A percentile compares a stretch with the other conserved stretches of the same genome.
Evolutionary conservation across 2,888 invertebrate species (phyloP).

Genomic region (Ophraella communa): DNA sequence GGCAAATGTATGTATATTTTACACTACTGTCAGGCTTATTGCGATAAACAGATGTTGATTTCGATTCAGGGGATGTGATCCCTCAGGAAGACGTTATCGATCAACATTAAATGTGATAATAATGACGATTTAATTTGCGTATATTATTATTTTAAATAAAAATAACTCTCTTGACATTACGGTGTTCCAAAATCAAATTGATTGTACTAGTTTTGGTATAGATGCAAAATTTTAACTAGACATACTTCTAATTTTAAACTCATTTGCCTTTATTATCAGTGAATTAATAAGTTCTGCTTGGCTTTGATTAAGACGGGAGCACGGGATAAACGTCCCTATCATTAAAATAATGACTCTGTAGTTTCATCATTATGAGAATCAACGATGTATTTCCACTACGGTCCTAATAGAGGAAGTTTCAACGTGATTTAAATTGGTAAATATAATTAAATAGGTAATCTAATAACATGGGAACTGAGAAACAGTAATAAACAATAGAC

Average conservation of each 20-base stretch:
- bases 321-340: neutral
- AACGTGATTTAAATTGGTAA: conserved; percentile 23
- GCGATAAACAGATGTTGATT: conserved; percentile 31
- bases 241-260: neutral
- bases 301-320: neutral
- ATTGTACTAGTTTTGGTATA: no score
- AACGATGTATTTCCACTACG: conserved; percentile 13
- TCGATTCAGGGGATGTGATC: neutral
- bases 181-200: no score
- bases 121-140: no score
- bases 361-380: conserved; percentile 24
- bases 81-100: neutral
- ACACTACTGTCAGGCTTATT: conserved; percentile 15
- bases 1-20: conserved; percentile 32
- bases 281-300: neutral
- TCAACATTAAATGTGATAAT: no score
- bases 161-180: no score
- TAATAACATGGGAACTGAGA: conserved; percentile 4
- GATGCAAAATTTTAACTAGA: no score
- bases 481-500: neutral
- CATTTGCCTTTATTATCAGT: neutral
- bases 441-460: conserved; percentile 6
- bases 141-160: neutral
- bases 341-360: conserved; percentile 19
- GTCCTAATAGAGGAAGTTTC: conserved; percentile 22